Base-by-base conservation (phyloP, 2,113 vertebrate species). In the Malurus cyaneus region DNA sequence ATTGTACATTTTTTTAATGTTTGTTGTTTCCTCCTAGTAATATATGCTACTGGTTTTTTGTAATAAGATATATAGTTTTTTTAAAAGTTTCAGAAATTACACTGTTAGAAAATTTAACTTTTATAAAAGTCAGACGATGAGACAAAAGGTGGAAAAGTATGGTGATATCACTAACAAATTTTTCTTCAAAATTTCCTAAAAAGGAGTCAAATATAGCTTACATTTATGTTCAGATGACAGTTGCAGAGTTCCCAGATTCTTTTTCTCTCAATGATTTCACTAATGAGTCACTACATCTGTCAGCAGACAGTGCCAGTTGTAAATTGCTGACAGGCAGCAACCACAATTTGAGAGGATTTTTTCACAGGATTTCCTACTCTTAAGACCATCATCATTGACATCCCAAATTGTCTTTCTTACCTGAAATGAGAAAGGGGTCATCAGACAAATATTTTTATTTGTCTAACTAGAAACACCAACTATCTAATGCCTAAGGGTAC, bases 201-300 rank as follows among this genome's bases (percentile, higher is more conserved):
- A 87, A 60, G 7, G 10, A 64, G 10, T 1, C 89, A 86, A 78
- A 87, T 28, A n/a, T 12, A 85, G 19, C n/a, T 92, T 84, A 65
- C 56, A 36, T 86, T 93, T 80, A 17, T 67, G 19, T 77, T 92
- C 72, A 56, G 32, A 42, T 73, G 41, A 71, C 25, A 52, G 32
- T 61, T 91, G 31, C 6, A 84, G 64, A 91, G 13, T 44, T 85
- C 26, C 32, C 6, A 1, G 69, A 42, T 94, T 76, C 26, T 85
- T 88, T 90, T 93, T 41, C 64, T 67, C 42, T 32, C 70, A 57
- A 29, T 26, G 11, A 50, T 92, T 95, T 85, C 62, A 46, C 47
- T 94, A 87, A 92, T 65, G 79, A 93, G 36, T 85, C 56, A 56
- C 56, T 88, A 52, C 44, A 86, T 85, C 89, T 92, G 74, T 85